Evolutionary conservation across 2,113 vertebrate genomes (phyloP), one percentile per base, ranked within the genome.

Genomic region (Dolichotis patagonum): DNA sequence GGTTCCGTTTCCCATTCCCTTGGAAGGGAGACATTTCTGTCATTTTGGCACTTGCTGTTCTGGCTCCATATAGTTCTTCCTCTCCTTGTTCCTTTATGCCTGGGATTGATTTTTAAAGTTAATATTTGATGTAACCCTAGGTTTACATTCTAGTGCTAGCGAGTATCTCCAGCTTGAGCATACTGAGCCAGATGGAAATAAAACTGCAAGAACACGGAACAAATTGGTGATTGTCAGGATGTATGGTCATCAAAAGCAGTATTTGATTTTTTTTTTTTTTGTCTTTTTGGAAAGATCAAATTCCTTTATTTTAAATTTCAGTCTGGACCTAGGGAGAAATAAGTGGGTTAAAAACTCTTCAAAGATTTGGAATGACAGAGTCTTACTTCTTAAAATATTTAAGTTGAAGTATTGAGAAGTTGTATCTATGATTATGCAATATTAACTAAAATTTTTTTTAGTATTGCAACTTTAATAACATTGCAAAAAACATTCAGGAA

Each of bases 351-450:
- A 97, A 94, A 90, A 10, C 35, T 84, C 19, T 73, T 56, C 7
- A 87, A 87, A 73, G 75, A 81, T 85, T 87, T 94, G 5, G 56
- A 96, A 81, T 83, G 67, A 16, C 20, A 92, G 43, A 22, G 56
- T 13, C 35, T 38, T 95, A 7, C 71, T 94, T 93, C 78, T 91
- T 63, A 77, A 92, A 86, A 80, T 73, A 83, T 89, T 63, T 92
- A 49, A 65, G 30, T 88, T 88, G 95, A 30, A 88, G 56, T 43
- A 49, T 73, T 69, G 43, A 92, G 41, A 85, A 60, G 81, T 69
- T 85, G 41, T 90, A 52, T 58, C 41, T 56, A 20, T 71, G 85
- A 56, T 52, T 82, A 0, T 69, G 16, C 91, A 81, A 60, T 4
- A 56, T 85, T 93, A 93, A 56, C 24, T 91, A 86, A 86, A 35